Conservation (phyloP, 2,797 vertebrate genomes). For the Pyrrhura leucotis region DNA sequence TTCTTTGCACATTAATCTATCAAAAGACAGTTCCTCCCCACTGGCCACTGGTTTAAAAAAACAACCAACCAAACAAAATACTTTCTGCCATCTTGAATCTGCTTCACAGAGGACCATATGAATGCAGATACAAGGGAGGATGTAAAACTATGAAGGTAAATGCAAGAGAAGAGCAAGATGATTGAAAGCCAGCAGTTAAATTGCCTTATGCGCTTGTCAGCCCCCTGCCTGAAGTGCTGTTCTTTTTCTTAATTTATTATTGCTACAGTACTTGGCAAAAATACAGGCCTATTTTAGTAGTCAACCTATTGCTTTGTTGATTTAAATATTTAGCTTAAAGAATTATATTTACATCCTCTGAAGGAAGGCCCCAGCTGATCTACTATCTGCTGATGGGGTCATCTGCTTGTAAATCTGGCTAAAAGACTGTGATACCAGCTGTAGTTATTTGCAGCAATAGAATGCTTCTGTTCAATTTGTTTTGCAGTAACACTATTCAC, state of each 20-base stretch:
- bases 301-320: slow-evolving; percentile 8
- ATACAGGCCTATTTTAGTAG: neutral
- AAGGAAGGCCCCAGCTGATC: neutral
- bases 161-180: neutral
- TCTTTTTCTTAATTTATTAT: slow-evolving; percentile 17
- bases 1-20: neutral
- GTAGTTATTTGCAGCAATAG: neutral
- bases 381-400: neutral
- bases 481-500: neutral
- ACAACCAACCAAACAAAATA: neutral
- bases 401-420: neutral
- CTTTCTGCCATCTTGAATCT: neutral
- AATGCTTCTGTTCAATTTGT: neutral
- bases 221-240: neutral
- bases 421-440: neutral
- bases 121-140: neutral
- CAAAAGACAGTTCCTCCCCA: neutral
- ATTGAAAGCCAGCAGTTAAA: neutral
- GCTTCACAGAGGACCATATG: neutral
- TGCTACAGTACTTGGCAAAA: slow-evolving; percentile 12
- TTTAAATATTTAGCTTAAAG: slow-evolving; percentile 22
- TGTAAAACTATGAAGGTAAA: neutral
- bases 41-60: neutral
- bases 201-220: neutral
- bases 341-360: neutral